Base-by-base conservation (phyloP, 2,888 invertebrate species). In the Lasioglossum oenotherae region DNA sequence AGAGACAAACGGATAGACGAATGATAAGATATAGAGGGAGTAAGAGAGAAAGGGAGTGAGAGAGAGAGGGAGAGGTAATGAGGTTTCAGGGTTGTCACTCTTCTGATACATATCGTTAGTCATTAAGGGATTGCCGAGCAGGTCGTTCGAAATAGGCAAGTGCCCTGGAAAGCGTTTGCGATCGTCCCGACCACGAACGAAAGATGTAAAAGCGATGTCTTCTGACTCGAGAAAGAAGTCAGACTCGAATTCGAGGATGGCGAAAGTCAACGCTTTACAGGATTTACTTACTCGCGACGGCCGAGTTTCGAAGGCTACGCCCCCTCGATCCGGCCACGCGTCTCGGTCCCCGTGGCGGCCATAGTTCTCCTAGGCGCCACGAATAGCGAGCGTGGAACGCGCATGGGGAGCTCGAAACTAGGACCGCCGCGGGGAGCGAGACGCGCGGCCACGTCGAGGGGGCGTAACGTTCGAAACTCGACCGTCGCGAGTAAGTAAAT, bases 101-200 rank as follows among this genome's bases (percentile, higher is more conserved):
- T 78, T 81, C 87, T 79, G 86, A 86, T 88, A 88, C 88, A 88
- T 88, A 88, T 88, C 88, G 77, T 87, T 88, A 88, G 88, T 82
- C 44, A 71, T 83, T 88, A 88, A 88, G 86, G 78, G 74, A 71
- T 87, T 83, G 78, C 74, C 83, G 83, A 71, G 80, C 83, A 88
- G 84, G 73, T 76, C 77, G 82, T 80, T 80, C 64, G 80, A 81
- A 35, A 31, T 87, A 87, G 81, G 84, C 81, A 80, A 87, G 81
- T 74, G 64, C 84, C 72, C 71, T 71, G 74, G 87, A 84, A 80
- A 84, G 87, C 84, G 81, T 87, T 84, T 81, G 72, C 79, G 64
- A 72, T 81, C 64, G 81, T 87, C 64, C 64, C 5, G 16, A 64
- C 49, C 60, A 35, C 60, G 16, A 23, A 1, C 64, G n/a, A 64